These are phyloP conservation scores for Nycticryphes semicollaris DNA, from an alignment of 2,113 vertebrate genomes.

Conservation along the genomic window DNA sequence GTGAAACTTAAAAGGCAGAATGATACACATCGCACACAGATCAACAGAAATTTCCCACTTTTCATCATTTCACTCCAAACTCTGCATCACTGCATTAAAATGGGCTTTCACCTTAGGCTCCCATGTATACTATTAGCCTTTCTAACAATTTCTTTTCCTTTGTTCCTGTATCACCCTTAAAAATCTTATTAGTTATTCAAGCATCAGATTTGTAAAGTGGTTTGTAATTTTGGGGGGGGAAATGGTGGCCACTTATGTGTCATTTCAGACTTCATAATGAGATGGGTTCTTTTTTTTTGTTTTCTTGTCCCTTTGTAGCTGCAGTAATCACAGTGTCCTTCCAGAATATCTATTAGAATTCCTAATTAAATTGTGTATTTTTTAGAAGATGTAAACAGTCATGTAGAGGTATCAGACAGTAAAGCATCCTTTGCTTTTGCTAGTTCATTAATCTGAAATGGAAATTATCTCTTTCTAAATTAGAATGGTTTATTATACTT, in stretches of 20 bases:
- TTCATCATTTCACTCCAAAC: background rate
- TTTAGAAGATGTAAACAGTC: background rate
- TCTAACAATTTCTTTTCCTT: background rate
- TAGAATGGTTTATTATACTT: background rate
- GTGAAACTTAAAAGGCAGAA: background rate
- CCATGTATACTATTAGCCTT: background rate
- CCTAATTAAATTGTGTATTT: background rate
- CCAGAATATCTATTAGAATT: background rate
- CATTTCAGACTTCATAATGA: background rate
- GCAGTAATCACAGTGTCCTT: background rate
- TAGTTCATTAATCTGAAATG: background rate
- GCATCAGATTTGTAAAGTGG: background rate
- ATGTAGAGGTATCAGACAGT: background rate
- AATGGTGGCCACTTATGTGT: background rate
- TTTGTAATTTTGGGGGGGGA: background rate
- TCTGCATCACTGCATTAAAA: background rate
- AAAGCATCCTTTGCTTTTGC: background rate
- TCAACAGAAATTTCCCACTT: background rate
- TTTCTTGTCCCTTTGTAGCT: background rate
- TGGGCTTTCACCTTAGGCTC: background rate
- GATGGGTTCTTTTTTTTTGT: background rate
- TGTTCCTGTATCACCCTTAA: background rate
- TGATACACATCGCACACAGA: background rate
- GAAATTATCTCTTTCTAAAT: background rate
- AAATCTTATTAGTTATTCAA: background rate